Conservation (phyloP, 1,140 invertebrate species). For the Drosophila parvula region DNA sequence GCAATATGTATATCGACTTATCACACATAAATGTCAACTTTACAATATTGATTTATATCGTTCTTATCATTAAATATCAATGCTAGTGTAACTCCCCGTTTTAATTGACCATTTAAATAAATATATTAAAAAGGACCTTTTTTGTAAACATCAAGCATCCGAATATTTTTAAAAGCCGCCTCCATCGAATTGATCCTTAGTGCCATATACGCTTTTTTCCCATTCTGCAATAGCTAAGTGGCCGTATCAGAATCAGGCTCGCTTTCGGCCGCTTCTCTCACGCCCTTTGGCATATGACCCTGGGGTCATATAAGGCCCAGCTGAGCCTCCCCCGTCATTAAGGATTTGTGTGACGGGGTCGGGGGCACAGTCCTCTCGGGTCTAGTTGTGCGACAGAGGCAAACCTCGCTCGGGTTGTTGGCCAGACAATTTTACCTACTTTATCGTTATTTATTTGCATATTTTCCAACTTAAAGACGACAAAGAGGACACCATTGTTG, state of each 20-base stretch:
- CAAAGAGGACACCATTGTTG: slow-evolving; percentile 58
- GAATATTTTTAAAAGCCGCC: not conserved
- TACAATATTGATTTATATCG: too few species aligned
- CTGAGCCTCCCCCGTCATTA: slow-evolving; percentile 56
- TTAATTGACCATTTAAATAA: too few species aligned
- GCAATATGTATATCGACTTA: too few species aligned
- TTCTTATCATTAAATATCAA: too few species aligned
- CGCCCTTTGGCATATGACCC: slow-evolving; percentile 55
- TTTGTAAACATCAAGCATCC: not conserved
- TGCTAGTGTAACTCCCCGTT: too few species aligned
- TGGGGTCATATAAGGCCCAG: slow-evolving; percentile 59
- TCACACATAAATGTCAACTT: too few species aligned
- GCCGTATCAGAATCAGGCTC: slow-evolving; percentile 17
- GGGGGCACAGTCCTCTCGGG: slow-evolving; percentile 53
- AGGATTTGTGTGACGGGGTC: slow-evolving; percentile 46
- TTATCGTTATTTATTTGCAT: slow-evolving; percentile 81
- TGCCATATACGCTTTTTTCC: not conserved
- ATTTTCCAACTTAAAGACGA: slow-evolving; percentile 82
- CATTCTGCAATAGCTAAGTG: slow-evolving; percentile 19
- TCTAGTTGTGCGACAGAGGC: slow-evolving; percentile 59
- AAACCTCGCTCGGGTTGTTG: slow-evolving; percentile 67
- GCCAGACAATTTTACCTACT: slow-evolving; percentile 82
- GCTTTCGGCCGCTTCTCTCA: slow-evolving; percentile 29
- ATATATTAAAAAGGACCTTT: too few species aligned
- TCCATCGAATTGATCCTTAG: slow-evolving; percentile 2